phyloP scores from a whole-genome alignment of 2,888 invertebrate species.

The Rhaphigaster nebulosa region DNA sequence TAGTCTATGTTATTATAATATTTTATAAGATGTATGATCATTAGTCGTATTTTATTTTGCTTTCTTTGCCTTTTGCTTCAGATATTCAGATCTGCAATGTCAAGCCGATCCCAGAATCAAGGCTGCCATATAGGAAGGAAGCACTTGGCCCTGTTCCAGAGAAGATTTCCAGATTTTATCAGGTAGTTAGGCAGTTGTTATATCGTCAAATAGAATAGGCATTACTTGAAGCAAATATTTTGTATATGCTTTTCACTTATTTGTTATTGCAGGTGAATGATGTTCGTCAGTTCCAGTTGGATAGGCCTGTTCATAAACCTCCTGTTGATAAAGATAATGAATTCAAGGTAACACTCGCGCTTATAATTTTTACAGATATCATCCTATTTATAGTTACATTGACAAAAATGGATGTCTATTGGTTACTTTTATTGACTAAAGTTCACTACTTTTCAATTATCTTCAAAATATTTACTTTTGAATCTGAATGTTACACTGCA shows the following conservation, averaged over 20 bases:
- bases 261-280: slow-evolving; percentile 90
- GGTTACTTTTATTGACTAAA: not conserved
- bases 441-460: too few relatives aligned
- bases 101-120: slow-evolving; percentile 81
- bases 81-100: slow-evolving; percentile 96
- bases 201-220: not conserved
- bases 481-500: too few relatives aligned
- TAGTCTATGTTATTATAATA: too few relatives aligned
- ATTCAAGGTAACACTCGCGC: slow-evolving; percentile 77
- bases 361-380: not conserved
- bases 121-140: slow-evolving; percentile 70
- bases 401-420: not conserved
- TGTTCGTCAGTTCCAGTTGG: slow-evolving; percentile 90
- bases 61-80: slow-evolving; percentile 67
- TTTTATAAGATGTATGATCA: too few relatives aligned
- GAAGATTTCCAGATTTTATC: slow-evolving; percentile 89
- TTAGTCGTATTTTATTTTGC: not conserved
- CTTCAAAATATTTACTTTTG: too few relatives aligned
- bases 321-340: slow-evolving; percentile 94
- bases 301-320: slow-evolving; percentile 90
- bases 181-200: slow-evolving; percentile 67
- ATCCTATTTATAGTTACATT: not conserved
- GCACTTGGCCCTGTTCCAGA: slow-evolving; percentile 80
- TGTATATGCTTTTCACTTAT: not conserved
- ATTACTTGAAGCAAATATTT: not conserved